Evolutionary conservation across 1,140 invertebrate species (phyloP), one percentile per base, ranked within the genome.

Genomic region (Hylaeus anthracinus): DNA sequence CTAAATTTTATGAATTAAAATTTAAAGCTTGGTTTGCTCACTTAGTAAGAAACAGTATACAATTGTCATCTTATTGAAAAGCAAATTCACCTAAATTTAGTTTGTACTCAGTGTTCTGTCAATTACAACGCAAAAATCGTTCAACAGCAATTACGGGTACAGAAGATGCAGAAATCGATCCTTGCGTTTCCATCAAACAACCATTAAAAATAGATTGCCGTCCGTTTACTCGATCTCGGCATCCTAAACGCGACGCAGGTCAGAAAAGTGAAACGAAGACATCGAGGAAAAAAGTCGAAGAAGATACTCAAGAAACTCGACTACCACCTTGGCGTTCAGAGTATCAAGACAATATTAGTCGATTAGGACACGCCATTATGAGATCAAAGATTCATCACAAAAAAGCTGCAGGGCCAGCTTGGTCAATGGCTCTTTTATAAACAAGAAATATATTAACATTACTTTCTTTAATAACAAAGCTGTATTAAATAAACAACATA

Each of bases 291-390:
- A 10, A 58, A 66, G 65, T 2, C 5, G 79, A 76, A 9, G 80
- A 83, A 2, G 74, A 80, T 5, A 48, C 15, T n/a, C 66, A 71
- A 15, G 56, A 74, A n/a, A 60, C 55, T 26, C 72, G 58, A 9
- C 8, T 86, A 45, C 79, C 85, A 9, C 56, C 86, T 5, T 90
- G 90, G 88, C 93, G 92, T 71, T 94, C 94, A 0, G 95, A 95
- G 88, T 95, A 95, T 84, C 94, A 95, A 89, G 95, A 95, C 75
- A 93, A 89, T 0, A 94, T 95, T 3, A 94, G 92, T 9, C 94
- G 94, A 86, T 88, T 95, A 39, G 95, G 95, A 1, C 92, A 91
- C 0, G 92, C 94, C 43, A 95, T 95, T 15, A 94, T 95, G 85
- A 91, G 92, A 41, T 92, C 94, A 83, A 94, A 94, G 85, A 82